phyloP scores from a whole-genome alignment of 2,888 invertebrate genomes.

The Nymphalis urticae region DNA sequence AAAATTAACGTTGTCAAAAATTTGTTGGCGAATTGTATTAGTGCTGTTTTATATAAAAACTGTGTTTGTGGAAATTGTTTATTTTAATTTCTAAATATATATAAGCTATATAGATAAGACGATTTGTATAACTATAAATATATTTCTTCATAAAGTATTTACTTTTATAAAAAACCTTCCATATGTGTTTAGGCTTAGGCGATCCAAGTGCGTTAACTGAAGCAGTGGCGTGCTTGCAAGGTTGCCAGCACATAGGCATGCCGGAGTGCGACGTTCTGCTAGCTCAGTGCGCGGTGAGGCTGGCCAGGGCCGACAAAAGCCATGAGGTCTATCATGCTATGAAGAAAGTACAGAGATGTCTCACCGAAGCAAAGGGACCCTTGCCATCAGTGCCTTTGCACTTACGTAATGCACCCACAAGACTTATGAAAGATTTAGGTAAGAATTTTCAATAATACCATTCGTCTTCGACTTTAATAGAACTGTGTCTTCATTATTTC shows the following conservation, averaged over 20 bases:
- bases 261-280: conserved; percentile 90
- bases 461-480: neutral
- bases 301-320: conserved; percentile 89
- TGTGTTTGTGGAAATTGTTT: too few species aligned
- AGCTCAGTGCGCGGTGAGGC: conserved; percentile 88
- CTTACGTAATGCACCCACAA: conserved; percentile 90
- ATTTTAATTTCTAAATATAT: too few species aligned
- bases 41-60: too few species aligned
- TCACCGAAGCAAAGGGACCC: conserved; percentile 84
- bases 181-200: conserved; percentile 79
- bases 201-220: conserved; percentile 84
- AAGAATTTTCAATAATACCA: conserved; percentile 24
- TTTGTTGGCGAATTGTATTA: too few species aligned
- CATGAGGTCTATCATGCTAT: conserved; percentile 83
- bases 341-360: conserved; percentile 81
- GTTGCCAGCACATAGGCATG: conserved; percentile 90
- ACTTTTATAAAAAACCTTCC: too few species aligned
- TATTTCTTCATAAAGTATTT: too few species aligned
- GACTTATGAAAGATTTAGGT: conserved; percentile 88
- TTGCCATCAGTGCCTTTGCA: conserved; percentile 89
- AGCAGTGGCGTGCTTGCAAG: conserved; percentile 88
- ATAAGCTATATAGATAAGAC: too few species aligned
- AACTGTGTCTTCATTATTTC: too few species aligned
- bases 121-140: too few species aligned
- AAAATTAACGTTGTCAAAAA: too few species aligned